phyloP scores from a whole-genome alignment of 2,113 vertebrate genomes.

The Dicerorhinus sumatrensis region DNA sequence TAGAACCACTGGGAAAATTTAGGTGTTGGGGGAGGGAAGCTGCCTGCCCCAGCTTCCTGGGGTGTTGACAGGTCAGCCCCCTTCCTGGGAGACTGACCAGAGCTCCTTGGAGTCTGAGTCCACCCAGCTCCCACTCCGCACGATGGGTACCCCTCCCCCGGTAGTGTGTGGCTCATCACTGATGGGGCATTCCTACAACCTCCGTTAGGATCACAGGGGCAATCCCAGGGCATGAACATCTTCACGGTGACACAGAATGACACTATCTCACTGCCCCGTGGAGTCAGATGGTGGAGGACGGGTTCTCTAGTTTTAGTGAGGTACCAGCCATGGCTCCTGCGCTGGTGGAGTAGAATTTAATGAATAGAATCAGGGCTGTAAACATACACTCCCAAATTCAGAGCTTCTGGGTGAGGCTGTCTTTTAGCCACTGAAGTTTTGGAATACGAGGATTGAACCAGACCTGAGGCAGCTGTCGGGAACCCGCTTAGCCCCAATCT shows the following conservation, averaged over 20 bases:
- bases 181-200: not conserved
- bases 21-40: not conserved
- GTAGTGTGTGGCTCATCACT: not conserved
- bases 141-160: no score
- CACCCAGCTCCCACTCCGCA: not conserved
- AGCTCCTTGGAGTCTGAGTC: not conserved
- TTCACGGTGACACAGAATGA: not conserved
- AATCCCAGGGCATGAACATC: not conserved
- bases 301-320: not conserved
- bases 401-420: not conserved
- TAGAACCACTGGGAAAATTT: not conserved
- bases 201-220: no score
- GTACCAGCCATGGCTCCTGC: not conserved
- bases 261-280: not conserved
- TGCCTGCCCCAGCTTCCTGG: not conserved
- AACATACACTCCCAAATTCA: not conserved
- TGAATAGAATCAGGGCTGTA: not conserved
- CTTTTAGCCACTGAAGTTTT: not conserved
- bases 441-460: not conserved
- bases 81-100: not conserved
- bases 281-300: not conserved
- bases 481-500: not conserved
- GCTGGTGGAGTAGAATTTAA: not conserved
- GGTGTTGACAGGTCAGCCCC: not conserved
- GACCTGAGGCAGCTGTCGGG: not conserved